Evolutionary conservation across 2,113 vertebrate genomes (phyloP).

Genomic region (Percina caprodes): DNA sequence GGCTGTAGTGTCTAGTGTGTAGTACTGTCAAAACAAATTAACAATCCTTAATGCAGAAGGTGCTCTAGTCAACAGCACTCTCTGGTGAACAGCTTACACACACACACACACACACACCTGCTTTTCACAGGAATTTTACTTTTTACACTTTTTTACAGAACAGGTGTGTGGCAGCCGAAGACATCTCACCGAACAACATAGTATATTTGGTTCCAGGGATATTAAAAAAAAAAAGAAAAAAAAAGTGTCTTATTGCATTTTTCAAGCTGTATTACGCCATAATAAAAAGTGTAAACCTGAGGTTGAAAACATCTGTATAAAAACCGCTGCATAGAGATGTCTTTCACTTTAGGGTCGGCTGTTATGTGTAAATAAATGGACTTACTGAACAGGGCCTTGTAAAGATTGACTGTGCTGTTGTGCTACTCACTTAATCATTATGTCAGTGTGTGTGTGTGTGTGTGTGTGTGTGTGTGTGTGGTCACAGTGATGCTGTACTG

Average conservation of each 20-base stretch:
- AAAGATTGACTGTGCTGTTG: neutral
- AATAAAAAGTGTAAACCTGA: neutral
- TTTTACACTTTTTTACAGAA: constrained; percentile 50
- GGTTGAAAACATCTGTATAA: neutral
- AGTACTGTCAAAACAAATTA: constrained; percentile 55
- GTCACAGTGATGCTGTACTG: neutral
- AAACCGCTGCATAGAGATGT: neutral
- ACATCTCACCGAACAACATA: constrained; percentile 38
- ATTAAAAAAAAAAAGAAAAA: neutral
- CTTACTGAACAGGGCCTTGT: neutral
- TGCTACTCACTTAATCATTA: neutral
- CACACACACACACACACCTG: constrained; percentile 18
- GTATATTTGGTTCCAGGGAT: constrained; percentile 37
- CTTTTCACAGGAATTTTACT: constrained; percentile 30
- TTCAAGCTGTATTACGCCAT: neutral
- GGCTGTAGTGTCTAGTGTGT: constrained; percentile 18
- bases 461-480: neutral
- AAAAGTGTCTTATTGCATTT: neutral
- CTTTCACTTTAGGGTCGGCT: neutral
- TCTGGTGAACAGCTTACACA: constrained; percentile 27
- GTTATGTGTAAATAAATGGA: neutral
- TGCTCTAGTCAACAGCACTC: constrained; percentile 32
- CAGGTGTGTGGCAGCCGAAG: constrained; percentile 45
- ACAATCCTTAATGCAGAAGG: constrained; percentile 40
- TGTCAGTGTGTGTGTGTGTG: neutral